Conservation (phyloP, 2,113 vertebrate species). For the Phaethon lepturus region DNA sequence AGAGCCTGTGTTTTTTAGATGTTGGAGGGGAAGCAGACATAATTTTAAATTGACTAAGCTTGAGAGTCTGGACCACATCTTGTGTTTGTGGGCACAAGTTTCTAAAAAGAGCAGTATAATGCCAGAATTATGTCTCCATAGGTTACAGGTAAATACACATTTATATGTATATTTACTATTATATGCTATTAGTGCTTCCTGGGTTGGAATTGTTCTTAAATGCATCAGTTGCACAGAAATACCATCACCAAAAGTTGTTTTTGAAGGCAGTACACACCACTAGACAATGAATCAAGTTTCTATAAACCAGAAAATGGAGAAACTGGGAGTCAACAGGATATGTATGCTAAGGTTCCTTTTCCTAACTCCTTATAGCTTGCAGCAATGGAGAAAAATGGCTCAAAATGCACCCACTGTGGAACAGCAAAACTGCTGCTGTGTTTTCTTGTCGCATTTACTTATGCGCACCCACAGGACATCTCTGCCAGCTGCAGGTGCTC, state of each 20-base stretch:
- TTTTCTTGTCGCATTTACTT: not conserved
- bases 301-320: not conserved
- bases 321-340: not conserved
- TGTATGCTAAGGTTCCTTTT: not conserved
- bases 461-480: accelerated
- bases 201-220: not conserved
- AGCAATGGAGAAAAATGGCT: not conserved
- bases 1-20: not conserved
- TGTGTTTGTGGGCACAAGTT: not conserved
- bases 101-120: not conserved
- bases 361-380: not conserved
- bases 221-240: not conserved
- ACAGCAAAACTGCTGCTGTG: not conserved
- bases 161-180: too few species aligned
- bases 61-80: not conserved
- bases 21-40: not conserved
- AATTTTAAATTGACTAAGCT: not conserved
- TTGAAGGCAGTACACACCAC: too few species aligned
- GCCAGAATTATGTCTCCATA: not conserved
- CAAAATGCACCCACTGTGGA: not conserved
- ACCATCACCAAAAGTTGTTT: not conserved
- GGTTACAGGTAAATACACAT: not conserved
- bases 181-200: not conserved
- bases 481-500: not conserved
- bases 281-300: not conserved